Evolutionary conservation across 2,797 vertebrate species (phyloP), one percentile per base, ranked within the genome.

Genomic region (Schizopygopsis malacanthus): DNA sequence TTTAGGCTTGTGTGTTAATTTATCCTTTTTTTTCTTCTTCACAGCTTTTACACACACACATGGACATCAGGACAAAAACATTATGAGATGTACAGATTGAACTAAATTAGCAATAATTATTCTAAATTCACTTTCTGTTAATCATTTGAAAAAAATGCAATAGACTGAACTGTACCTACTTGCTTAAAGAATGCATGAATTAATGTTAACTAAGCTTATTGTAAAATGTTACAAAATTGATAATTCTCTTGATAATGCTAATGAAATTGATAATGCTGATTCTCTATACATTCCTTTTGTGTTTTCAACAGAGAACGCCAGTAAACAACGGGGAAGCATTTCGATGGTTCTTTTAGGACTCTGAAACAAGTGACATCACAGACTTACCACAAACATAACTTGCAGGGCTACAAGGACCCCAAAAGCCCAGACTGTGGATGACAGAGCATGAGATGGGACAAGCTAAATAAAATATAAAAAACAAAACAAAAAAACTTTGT

Each of bases 261-360:
- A n/a, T n/a, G n/a, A 41, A 79, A 37, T n/a, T n/a, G 22, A 28
- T 56, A n/a, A 56, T 56, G 39, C 59, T 81, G n/a, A 73, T 84
- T 85, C 72, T 78, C 28, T 80, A 39, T 69, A 92, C 95, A 88
- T 95, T 95, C 94, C 50, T 28, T 84, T 94, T 94, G 93, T 94
- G 92, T 92, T 91, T 90, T 90, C 86, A 81, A 82, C 96, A 99
- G 98, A 98, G 98, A 96, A 98, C 97, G 92, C 97, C 97, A 90
- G 97, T 99, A 94, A 98, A 95, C 95, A 98, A 93, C 85, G 97
- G 97, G 22, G 98, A 99, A 96, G 98, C 98, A 85, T 99, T 99
- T 93, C 96, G 98, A 94, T 99, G 98, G 98, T 99, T 99, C 97
- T 99, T 99, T 96, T 99, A 98, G 96, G 91, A 71, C 94, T 92